These are phyloP conservation scores for Dufourea novaeangliae DNA, from an alignment of 1,140 invertebrate species.

Conservation along the genomic window DNA sequence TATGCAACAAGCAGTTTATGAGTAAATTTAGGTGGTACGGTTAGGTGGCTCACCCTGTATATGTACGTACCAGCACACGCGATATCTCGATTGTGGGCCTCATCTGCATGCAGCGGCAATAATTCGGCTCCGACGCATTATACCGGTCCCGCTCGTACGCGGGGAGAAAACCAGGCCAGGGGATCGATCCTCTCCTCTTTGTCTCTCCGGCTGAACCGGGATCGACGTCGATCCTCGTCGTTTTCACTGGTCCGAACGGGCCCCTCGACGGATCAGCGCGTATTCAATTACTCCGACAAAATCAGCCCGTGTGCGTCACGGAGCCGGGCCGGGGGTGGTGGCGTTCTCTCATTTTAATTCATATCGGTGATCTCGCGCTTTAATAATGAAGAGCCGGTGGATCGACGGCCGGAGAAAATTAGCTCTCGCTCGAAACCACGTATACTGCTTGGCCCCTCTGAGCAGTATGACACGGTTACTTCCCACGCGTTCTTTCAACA, in stretches of 20 bases:
- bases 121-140: slow-evolving; percentile 64
- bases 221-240: slow-evolving; percentile 14
- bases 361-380: slow-evolving; percentile 44
- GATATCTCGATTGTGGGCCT: slow-evolving; percentile 69
- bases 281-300: slow-evolving; percentile 62
- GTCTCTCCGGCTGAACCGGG: slow-evolving; percentile 13
- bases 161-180: slow-evolving; percentile 66
- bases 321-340: neutral
- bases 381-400: slow-evolving; percentile 50
- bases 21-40: too few relatives aligned
- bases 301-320: slow-evolving; percentile 23
- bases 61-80: slow-evolving; percentile 57
- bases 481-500: neutral
- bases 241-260: slow-evolving; percentile 6
- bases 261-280: slow-evolving; percentile 39
- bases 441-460: too few relatives aligned
- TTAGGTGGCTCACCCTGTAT: too few relatives aligned
- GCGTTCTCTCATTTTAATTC: slow-evolving; percentile 51
- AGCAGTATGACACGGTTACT: neutral
- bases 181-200: slow-evolving; percentile 53
- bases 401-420: slow-evolving; percentile 20
- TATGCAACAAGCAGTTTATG: too few relatives aligned
- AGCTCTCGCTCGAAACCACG: neutral
- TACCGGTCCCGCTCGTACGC: slow-evolving; percentile 53
- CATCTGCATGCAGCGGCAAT: slow-evolving; percentile 69